Evolutionary conservation across 2,888 invertebrate species (phyloP), one percentile per base, ranked within the genome.

Genomic region (Anoplius nigerrimus): DNA sequence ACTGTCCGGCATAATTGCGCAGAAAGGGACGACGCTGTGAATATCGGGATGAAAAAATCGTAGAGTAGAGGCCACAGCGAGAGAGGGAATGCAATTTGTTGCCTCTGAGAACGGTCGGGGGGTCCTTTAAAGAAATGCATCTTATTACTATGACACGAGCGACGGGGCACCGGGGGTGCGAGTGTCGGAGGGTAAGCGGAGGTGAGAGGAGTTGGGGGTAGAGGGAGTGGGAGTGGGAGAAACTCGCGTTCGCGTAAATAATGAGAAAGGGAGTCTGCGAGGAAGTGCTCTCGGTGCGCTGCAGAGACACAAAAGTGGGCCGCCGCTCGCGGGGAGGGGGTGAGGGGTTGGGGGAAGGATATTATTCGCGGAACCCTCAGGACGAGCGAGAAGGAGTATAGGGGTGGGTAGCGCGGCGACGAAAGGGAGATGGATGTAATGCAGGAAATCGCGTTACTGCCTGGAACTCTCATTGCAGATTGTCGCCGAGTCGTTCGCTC

Each of bases 81-180:
- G 34, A 6, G 45, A 43, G 34, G 72, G 66, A 70, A 79, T 69
- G 77, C 73, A 79, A 79, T 79, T 79, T 77, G 77, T 79, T 64
- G 73, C 76, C 75, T 74, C 76, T 69, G 70, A 74, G 62, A 62
- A 71, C 68, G 57, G n/a, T n/a, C n/a, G n/a, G 69, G 61, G 67
- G 67, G 68, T 79, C 75, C 70, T 79, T 75, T 79, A 75, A 79
- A 79, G 75, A 77, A 79, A 73, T 67, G 79, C 80, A 77, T 80
- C 80, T 80, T 80, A 80, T 79, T 80, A 79, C 72, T 56, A 55
- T 48, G 60, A 61, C 64, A 59, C 71, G 64, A 46, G 59, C 65
- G 16, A 16, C 24, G 27, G 42, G 53, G 48, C n/a, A 5, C 45
- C 45, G n/a, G n/a, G 15, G 45, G 55, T n/a, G 22, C 8, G 53